Conservation (phyloP, 2,888 invertebrate species). For the Tetrapedia diversipes region DNA sequence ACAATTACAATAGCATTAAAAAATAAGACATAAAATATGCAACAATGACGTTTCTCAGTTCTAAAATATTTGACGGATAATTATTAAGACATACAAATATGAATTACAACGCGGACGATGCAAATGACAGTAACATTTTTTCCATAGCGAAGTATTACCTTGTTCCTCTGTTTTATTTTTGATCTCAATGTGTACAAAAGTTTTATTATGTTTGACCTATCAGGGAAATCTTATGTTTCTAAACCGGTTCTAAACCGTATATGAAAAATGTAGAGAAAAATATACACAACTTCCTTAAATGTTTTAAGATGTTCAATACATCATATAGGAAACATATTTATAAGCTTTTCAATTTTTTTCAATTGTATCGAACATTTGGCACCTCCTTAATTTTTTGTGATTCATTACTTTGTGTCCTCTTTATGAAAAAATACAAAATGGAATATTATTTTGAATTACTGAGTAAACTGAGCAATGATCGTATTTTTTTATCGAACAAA, state of each 20-base stretch:
- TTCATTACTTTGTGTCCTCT: slow-evolving; percentile 16
- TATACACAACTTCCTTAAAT: slow-evolving; percentile 38
- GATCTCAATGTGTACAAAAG: slow-evolving; percentile 52
- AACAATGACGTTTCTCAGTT: slow-evolving; percentile 53
- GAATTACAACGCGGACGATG: slow-evolving; percentile 48
- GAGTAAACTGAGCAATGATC: slow-evolving; percentile 30
- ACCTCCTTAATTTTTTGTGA: slow-evolving; percentile 29
- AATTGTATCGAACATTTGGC: slow-evolving; percentile 39
- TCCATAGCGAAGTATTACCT: slow-evolving; percentile 51
- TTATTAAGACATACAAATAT: slow-evolving; percentile 56
- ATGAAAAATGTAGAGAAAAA: slow-evolving; percentile 47
- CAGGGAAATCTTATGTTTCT: slow-evolving; percentile 41
- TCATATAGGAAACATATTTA: slow-evolving; percentile 27
- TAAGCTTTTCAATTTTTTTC: slow-evolving; percentile 11
- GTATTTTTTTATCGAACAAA: slow-evolving; percentile 7
- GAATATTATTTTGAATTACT: slow-evolving; percentile 27
- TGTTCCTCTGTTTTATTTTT: slow-evolving; percentile 46
- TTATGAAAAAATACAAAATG: slow-evolving; percentile 31
- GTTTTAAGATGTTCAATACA: slow-evolving; percentile 22
- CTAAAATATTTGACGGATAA: slow-evolving; percentile 51
- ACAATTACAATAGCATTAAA: slow-evolving; percentile 31
- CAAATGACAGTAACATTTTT: slow-evolving; percentile 45
- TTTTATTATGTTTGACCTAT: slow-evolving; percentile 43
- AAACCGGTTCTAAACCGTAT: slow-evolving; percentile 54
- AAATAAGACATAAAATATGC: slow-evolving; percentile 39